These are phyloP conservation scores for Probosciger aterrimus DNA, from an alignment of 2,113 vertebrate species.

Conservation along the genomic window DNA sequence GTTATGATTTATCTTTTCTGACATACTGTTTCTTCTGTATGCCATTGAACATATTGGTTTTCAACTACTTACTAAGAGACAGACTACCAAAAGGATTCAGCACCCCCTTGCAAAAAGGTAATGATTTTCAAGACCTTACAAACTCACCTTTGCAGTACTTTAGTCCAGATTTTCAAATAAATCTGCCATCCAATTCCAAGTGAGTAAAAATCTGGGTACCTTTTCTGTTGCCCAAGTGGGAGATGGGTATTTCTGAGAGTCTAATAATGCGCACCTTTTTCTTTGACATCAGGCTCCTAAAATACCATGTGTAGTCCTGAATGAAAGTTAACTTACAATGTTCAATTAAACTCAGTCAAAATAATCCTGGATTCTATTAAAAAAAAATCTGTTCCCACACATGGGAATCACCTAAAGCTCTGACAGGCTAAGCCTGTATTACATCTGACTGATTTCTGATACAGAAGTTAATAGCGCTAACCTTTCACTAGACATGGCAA, in stretches of 20 bases:
- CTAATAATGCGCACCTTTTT: neutral
- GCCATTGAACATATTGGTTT: neutral
- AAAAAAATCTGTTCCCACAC: neutral
- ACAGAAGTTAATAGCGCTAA: neutral
- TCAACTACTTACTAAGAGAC: neutral
- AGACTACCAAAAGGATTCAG: neutral
- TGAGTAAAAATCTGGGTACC: neutral
- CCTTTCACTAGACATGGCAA: neutral
- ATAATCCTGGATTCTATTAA: neutral
- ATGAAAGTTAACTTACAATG: neutral
- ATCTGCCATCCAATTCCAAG: fast-evolving
- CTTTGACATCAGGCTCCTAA: neutral
- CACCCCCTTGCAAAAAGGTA: neutral
- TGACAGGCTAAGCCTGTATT: neutral
- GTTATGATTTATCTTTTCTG: neutral
- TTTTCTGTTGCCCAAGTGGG: neutral
- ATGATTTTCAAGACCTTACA: neutral
- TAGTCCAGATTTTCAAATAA: neutral
- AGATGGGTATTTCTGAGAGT: neutral
- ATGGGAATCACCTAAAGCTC: neutral
- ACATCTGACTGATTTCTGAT: neutral
- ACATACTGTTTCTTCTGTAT: neutral
- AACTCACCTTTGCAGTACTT: neutral
- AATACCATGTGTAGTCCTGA: neutral
- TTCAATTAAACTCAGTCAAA: neutral